Evolutionary conservation across 1,140 invertebrate genomes (phyloP), one percentile per base, ranked within the genome.

Genomic region (Portunus trituberculatus): DNA sequence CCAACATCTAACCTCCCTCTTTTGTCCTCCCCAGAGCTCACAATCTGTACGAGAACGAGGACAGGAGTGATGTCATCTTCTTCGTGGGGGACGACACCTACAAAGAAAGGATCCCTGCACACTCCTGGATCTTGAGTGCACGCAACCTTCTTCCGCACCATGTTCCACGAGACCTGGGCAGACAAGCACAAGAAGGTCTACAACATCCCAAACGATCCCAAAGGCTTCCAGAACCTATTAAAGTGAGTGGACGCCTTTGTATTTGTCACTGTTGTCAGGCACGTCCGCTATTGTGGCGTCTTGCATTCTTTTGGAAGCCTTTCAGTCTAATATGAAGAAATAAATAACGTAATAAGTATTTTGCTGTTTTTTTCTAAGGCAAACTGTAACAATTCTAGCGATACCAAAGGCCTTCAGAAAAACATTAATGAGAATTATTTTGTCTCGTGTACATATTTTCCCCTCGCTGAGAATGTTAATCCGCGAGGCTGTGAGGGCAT

Each of bases 31-130:
- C 10, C 93, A 96, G 96, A 83, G 97, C 97, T 94, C 93, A 93
- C 76, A 83, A 92, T 48, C 82, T 96, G 84, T 96, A 92, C 31
- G 97, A 98, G 96, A 97, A 97, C 93, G 98, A 98, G 96, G 97
- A 97, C 32, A 97, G 97, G 87, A 98, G 98, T 96, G 98, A 98
- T 96, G 97, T 98, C 59, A 97, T 97, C 20, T 98, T 98, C 96
- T 97, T 98, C 92, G 98, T 98, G 7, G 98, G 98, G 16, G 97
- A 97, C 31, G 97, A 97, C 90, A 97, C 97, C 16, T 97, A 98
- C 91, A 97, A 96, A 96, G 98, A 98, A 97, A 97, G 98, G 89
- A 97, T 98, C 96, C 98, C 98, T 2, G 98, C 98, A 6, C 98
- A 98, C 96, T 97, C 97, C 0, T 97, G 97, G 59, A 97, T 98